Evolutionary conservation across 1,140 invertebrate species (phyloP), one percentile per base, ranked within the genome.

Genomic region (Brachystomella parvula): DNA sequence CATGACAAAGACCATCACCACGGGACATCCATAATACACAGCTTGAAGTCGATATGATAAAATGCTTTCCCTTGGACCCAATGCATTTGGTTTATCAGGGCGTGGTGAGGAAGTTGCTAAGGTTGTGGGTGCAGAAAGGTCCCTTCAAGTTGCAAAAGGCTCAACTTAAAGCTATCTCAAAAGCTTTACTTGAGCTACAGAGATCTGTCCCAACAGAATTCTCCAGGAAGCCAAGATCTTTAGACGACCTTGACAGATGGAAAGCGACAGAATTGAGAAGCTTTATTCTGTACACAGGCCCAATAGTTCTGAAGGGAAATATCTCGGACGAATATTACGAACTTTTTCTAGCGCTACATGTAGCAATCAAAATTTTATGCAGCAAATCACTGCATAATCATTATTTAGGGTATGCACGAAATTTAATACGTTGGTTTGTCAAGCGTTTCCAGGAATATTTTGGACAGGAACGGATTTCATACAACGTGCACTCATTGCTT

Each of bases 191-290:
- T 30, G 31, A 47, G 21, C 31, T 69, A 17, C 66, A n/a, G 12
- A 15, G n/a, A 0, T 44, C 17, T 57, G 74, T 76, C 35, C 75
- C 78, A 24, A 28, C 21, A 35, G 77, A 81, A 69, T 81, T 80
- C 76, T 58, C 62, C 56, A 65, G 79, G 65, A 77, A 79, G 66
- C 76, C 78, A 9, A 67, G 78, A 61, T 44, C 65, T 32, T 65
- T 81, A 2, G 39, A 61, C 21, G 76, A 80, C 47, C 28, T 78
- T 33, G 71, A 75, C 3, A 60, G 72, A 28, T 82, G 77, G 78
- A 82, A 81, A 71, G 79, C 78, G 2, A 81, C 79, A 35, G 80
- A 81, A 71, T 79, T 79, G 69, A 63, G 79, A 24, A 68, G 75
- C 56, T 79, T 81, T 73, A 61, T 82, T 21, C 67, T 81, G 3